Evolutionary conservation across 2,797 vertebrate genomes (phyloP).

Genomic region (Melanotaenia pygmaea): DNA sequence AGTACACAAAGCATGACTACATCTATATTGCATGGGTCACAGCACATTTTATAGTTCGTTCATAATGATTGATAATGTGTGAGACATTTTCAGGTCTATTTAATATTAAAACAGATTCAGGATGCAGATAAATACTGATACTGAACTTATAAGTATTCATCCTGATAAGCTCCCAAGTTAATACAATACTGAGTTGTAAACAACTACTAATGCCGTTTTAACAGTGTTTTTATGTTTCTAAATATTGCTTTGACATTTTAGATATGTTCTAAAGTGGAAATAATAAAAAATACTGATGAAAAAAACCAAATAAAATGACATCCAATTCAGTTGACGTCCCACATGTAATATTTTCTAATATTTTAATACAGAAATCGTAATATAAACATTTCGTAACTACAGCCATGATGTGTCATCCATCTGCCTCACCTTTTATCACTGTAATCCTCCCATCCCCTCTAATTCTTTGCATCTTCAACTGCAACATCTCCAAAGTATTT

Average conservation of each 20-base stretch:
- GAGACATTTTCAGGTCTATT: background rate
- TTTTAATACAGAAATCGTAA: no score
- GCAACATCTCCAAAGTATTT: background rate
- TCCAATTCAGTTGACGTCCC: no score
- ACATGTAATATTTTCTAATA: no score
- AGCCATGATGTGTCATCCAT: background rate
- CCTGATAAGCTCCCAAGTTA: no score
- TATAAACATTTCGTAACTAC: background rate
- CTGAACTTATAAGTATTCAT: background rate
- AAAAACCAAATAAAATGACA: no score
- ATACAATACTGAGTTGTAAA: no score
- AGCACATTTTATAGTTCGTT: background rate
- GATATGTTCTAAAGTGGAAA: no score
- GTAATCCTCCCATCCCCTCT: background rate
- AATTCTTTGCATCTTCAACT: background rate
- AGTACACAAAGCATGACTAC: background rate
- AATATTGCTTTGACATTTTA: no score
- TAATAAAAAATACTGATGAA: no score
- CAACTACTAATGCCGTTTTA: no score
- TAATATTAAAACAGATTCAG: background rate
- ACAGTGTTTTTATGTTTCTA: no score
- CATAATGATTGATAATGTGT: background rate
- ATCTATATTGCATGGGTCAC: background rate
- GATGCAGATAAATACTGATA: no score
- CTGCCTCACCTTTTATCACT: background rate